Conservation (phyloP, 1,140 invertebrate species). For the Mycetomoellerius zeteki region DNA sequence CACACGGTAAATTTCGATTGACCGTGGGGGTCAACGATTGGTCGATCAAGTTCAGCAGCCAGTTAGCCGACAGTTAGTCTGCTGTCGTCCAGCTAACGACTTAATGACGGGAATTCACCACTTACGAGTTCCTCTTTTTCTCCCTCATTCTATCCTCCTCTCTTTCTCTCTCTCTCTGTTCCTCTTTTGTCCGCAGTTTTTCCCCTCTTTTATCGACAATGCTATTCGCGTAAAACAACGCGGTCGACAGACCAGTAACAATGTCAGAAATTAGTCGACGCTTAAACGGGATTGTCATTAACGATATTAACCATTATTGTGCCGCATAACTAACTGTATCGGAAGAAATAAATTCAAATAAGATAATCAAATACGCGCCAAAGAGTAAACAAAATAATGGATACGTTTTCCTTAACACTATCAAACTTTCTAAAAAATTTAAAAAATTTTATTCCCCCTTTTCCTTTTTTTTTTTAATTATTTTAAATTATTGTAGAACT, state of each 20-base stretch:
- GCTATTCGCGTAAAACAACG: conserved; percentile 65
- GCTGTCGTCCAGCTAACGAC: conserved; percentile 80
- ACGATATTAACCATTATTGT: conserved; percentile 61
- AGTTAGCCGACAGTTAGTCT: conserved; percentile 79
- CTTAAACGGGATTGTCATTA: conserved; percentile 68
- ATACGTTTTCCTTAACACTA: not conserved
- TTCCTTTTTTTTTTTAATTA: not conserved
- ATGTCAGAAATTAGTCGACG: conserved; percentile 72
- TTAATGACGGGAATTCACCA: conserved; percentile 85
- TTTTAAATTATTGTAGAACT: conserved; percentile 1
- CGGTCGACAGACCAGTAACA: conserved; percentile 65
- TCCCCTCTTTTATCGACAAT: conserved; percentile 30
- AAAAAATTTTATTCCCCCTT: too few relatives aligned
- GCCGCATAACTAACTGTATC: conserved; percentile 23
- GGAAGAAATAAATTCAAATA: conserved; percentile 56
- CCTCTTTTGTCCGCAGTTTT: conserved; percentile 41
- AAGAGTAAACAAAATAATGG: not conserved
- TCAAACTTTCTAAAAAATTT: not conserved
- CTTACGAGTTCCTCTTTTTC: conserved; percentile 77
- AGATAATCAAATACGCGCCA: not conserved
- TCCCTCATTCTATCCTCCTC: conserved; percentile 35
- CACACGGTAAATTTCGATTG: conserved; percentile 69
- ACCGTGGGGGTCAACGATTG: conserved; percentile 76
- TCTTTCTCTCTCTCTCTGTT: conserved; percentile 46
- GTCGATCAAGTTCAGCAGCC: conserved; percentile 82